Conservation (phyloP, 1,140 invertebrate genomes). For the Caenorhabditis inopinata region DNA sequence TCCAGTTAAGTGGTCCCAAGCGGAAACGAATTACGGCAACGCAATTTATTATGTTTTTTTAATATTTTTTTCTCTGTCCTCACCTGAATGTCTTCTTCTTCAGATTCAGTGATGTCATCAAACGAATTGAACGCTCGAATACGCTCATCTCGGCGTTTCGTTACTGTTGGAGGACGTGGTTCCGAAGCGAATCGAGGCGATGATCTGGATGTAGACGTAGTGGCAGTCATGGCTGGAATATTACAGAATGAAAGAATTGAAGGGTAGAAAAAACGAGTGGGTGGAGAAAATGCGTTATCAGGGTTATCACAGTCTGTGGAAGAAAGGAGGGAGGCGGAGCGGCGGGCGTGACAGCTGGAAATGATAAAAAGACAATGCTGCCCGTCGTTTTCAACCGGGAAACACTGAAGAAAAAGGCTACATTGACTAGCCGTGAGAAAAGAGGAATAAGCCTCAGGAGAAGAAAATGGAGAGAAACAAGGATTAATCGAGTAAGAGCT, state of each 20-base stretch:
- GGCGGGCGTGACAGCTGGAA: not conserved
- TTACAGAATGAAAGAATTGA: not conserved
- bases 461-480: not conserved
- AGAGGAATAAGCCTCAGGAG: not conserved
- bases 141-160: constrained; percentile 16
- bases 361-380: not conserved
- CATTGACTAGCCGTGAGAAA: not conserved
- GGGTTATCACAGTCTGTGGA: too few relatives aligned
- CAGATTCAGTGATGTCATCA: constrained; percentile 40
- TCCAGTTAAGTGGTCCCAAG: too few relatives aligned
- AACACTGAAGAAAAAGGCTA: not conserved
- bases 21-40: too few relatives aligned
- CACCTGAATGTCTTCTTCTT: constrained; percentile 37
- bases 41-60: not conserved
- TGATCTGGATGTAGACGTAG: constrained; percentile 5
- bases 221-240: not conserved
- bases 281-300: constrained; percentile 9
- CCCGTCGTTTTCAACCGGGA: not conserved
- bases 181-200: constrained; percentile 28
- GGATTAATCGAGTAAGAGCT: constrained; percentile 30
- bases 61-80: not conserved
- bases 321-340: too few relatives aligned
- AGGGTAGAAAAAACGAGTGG: not conserved
- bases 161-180: constrained; percentile 10
- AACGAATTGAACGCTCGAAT: constrained; percentile 32